Evolutionary conservation across 2,888 invertebrate species (phyloP).

Genomic region (Gortyna flavago): DNA sequence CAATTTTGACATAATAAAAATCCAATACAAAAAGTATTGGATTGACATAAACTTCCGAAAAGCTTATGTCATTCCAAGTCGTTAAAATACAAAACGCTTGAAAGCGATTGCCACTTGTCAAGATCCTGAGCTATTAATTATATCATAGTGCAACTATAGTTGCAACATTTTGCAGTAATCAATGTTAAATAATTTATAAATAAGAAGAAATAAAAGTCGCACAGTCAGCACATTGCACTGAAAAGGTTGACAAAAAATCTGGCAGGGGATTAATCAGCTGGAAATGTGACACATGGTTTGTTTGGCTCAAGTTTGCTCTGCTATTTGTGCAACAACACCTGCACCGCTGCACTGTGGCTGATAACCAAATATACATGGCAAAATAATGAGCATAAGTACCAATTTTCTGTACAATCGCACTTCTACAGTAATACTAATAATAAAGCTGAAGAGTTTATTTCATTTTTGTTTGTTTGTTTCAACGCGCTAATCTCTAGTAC

Average conservation of each 20-base stretch:
- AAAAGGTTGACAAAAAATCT: conserved; percentile 24
- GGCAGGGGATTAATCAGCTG: conserved; percentile 14
- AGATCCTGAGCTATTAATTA: background rate
- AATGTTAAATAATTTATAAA: background rate
- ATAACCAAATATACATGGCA: background rate
- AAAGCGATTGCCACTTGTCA: background rate
- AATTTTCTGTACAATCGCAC: background rate
- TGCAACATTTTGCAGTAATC: background rate
- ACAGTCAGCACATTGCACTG: background rate
- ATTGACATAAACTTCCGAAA: background rate
- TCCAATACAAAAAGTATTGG: background rate
- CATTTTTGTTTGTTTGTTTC: too few relatives aligned
- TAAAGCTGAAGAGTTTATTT: too few relatives aligned
- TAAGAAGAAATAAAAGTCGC: background rate
- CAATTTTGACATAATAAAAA: background rate
- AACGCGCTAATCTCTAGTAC: too few relatives aligned
- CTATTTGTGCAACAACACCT: background rate
- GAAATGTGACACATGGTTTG: conserved; percentile 15
- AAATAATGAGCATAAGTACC: conserved; percentile 10
- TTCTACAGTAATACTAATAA: background rate
- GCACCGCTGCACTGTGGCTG: background rate
- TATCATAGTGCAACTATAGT: background rate
- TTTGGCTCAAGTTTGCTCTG: conserved; percentile 1
- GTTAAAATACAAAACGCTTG: background rate
- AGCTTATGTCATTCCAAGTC: background rate